These are phyloP conservation scores for Anseranas semipalmata DNA, from an alignment of 2,113 vertebrate genomes.

Conservation along the genomic window DNA sequence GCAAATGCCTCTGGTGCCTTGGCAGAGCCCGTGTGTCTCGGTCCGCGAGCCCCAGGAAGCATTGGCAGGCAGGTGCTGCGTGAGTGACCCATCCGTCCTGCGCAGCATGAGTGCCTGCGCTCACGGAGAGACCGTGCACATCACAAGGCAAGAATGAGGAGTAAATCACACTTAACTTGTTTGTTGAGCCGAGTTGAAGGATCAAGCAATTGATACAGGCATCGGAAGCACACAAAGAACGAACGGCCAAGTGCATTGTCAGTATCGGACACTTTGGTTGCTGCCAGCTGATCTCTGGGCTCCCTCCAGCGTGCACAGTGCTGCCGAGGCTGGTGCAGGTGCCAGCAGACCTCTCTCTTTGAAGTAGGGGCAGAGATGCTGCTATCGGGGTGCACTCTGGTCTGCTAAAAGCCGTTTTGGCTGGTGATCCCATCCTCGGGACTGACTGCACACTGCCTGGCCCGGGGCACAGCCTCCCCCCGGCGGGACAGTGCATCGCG, in stretches of 20 bases:
- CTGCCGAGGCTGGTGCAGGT: accelerated
- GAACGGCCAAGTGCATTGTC: not conserved
- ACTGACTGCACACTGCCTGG: not conserved
- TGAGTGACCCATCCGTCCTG: accelerated
- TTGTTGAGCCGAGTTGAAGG: not conserved
- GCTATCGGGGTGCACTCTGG: accelerated
- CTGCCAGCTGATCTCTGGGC: not conserved
- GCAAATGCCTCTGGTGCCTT: not conserved
- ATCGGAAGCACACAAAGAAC: not conserved
- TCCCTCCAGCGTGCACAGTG: accelerated
- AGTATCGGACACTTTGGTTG: accelerated
- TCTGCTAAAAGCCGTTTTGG: accelerated
- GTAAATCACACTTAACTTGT: not conserved
- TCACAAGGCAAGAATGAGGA: not conserved
- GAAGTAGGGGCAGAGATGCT: not conserved
- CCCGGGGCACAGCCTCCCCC: not conserved
- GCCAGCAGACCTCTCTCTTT: not conserved
- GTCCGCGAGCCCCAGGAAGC: accelerated
- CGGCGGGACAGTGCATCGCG: accelerated
- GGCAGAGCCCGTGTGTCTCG: accelerated
- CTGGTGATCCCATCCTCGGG: not conserved
- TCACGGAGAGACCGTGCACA: accelerated
- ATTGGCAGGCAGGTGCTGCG: not conserved
- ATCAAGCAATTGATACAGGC: not conserved
- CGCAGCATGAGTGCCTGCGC: accelerated